A percentile compares a stretch with the other conserved stretches of the same genome.
Evolutionary conservation across 2,113 vertebrate genomes (phyloP).

Genomic region (Dipodomys stephensi): DNA sequence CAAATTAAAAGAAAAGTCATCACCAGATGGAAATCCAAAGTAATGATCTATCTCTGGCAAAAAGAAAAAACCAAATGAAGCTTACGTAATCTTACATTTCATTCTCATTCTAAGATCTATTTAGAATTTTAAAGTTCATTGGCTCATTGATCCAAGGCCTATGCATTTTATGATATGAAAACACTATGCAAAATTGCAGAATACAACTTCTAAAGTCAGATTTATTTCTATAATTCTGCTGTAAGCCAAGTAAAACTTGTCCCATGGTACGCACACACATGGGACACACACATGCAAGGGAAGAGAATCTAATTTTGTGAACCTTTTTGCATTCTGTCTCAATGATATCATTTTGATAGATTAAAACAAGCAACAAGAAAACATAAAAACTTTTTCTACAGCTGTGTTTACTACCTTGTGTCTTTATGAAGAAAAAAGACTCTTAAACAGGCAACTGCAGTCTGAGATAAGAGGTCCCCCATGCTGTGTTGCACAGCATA

Average conservation of each 20-base stretch:
- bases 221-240: slow-evolving; percentile 47
- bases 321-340: slow-evolving; percentile 79
- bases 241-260: background rate
- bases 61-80: slow-evolving; percentile 72
- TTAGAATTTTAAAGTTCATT: slow-evolving; percentile 71
- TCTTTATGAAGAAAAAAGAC: slow-evolving; percentile 51
- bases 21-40: slow-evolving; percentile 75
- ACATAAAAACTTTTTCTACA: slow-evolving; percentile 84
- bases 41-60: slow-evolving; percentile 43
- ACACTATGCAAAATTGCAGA: slow-evolving; percentile 21
- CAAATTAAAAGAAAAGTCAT: slow-evolving; percentile 82
- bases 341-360: slow-evolving; percentile 84
- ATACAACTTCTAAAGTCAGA: slow-evolving; percentile 55
- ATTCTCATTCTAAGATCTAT: slow-evolving; percentile 70
- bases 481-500: slow-evolving; percentile 82
- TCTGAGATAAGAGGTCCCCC: slow-evolving; percentile 87
- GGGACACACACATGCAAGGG: background rate
- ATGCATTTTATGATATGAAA: slow-evolving; percentile 65
- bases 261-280: background rate
- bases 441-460: slow-evolving; percentile 82
- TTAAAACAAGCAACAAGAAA: slow-evolving; percentile 86
- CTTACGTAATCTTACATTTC: slow-evolving; percentile 70
- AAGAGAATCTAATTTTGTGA: slow-evolving; percentile 50
- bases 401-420: slow-evolving; percentile 88
- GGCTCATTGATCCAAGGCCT: slow-evolving; percentile 68